Evolutionary conservation across 2,113 vertebrate species (phyloP).

Genomic region (Isurus oxyrinchus): DNA sequence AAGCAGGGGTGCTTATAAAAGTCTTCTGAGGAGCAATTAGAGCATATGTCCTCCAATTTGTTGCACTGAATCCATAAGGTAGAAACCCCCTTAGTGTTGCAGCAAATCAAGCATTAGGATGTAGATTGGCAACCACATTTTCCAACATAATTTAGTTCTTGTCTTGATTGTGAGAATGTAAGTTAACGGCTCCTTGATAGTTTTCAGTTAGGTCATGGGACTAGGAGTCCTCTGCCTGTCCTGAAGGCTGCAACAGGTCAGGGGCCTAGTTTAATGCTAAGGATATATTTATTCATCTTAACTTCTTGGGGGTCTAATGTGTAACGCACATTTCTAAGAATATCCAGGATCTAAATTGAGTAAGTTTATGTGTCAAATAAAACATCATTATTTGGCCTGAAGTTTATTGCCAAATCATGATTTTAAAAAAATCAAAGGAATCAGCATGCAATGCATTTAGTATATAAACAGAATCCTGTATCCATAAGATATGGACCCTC

Average conservation of each 20-base stretch:
- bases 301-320: background rate
- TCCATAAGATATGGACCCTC: background rate
- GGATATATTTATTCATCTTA: background rate
- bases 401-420: background rate
- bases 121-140: background rate
- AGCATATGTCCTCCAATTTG: background rate
- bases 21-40: background rate
- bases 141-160: background rate
- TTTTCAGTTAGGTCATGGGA: background rate
- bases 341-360: too few species aligned
- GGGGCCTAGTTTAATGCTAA: background rate
- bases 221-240: background rate
- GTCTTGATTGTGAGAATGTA: background rate
- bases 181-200: background rate
- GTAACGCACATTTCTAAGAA: background rate
- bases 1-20: background rate
- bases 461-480: background rate
- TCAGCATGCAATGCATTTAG: background rate
- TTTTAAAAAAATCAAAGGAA: background rate
- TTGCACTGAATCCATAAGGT: background rate
- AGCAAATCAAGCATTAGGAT: background rate
- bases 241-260: background rate
- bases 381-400: background rate
- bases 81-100: background rate
- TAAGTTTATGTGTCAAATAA: background rate